A percentile compares a stretch with the other conserved stretches of the same genome.
These are phyloP conservation scores for Leptatherina wallacei DNA, from an alignment of 2,797 vertebrate species.

Conservation along the genomic window DNA sequence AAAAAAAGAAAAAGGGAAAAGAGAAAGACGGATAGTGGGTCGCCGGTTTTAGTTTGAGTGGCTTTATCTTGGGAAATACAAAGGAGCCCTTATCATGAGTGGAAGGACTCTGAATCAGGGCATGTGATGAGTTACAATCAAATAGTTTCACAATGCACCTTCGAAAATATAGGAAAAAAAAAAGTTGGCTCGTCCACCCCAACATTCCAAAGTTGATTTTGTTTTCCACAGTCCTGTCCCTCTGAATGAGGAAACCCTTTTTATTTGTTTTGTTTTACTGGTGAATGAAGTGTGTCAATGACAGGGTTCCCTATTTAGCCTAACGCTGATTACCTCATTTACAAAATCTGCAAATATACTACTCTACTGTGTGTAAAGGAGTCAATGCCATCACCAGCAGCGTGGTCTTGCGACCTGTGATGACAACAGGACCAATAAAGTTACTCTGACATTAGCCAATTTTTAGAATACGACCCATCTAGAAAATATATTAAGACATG, in stretches of 20 bases:
- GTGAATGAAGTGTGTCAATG: constrained; percentile 77
- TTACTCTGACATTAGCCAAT: constrained; percentile 72
- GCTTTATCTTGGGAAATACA: constrained; percentile 70
- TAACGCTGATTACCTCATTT: constrained; percentile 87
- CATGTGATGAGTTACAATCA: constrained; percentile 82
- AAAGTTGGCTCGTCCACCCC: constrained; percentile 68
- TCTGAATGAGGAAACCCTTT: constrained; percentile 56
- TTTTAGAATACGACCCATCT: constrained; percentile 52
- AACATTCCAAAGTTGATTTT: constrained; percentile 81
- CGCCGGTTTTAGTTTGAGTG: constrained; percentile 70
- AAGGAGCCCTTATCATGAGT: constrained; percentile 65
- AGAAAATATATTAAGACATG: constrained; percentile 52
- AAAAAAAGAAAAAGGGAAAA: background rate
- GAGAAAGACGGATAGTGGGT: constrained; percentile 39
- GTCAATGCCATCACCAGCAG: constrained; percentile 86
- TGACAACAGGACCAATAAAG: constrained; percentile 81
- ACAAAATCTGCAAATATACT: constrained; percentile 88
- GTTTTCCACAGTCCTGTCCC: constrained; percentile 68
- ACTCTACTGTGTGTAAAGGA: constrained; percentile 82
- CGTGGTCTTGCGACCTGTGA: constrained; percentile 79
- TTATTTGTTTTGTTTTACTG: constrained; percentile 62
- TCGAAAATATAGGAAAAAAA: constrained; percentile 37
- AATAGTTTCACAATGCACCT: constrained; percentile 78
- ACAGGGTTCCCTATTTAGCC: constrained; percentile 79
- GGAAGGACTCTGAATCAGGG: constrained; percentile 76